Evolutionary conservation across 2,888 invertebrate genomes (phyloP).

Genomic region (Yponomeuta malinellus): DNA sequence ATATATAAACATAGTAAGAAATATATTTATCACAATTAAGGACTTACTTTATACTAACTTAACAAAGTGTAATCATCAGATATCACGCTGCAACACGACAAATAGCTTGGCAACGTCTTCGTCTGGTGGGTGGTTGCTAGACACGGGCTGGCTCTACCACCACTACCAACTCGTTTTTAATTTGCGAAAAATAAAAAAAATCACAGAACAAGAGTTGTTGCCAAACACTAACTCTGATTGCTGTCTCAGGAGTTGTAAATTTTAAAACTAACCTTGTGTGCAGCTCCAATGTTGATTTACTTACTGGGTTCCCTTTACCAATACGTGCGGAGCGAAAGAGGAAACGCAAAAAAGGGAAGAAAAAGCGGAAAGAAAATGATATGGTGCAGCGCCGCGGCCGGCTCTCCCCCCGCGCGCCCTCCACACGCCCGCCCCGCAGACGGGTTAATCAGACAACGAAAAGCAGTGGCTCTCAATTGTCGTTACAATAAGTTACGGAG

Average conservation of each 20-base stretch:
- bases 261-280: neutral
- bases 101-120: too few relatives aligned
- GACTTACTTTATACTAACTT: too few relatives aligned
- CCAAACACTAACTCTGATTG: neutral
- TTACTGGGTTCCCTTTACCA: neutral
- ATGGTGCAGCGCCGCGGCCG: conserved; percentile 39
- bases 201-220: too few relatives aligned
- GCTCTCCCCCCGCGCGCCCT: conserved; percentile 29
- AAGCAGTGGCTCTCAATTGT: conserved; percentile 45
- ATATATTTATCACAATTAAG: too few relatives aligned
- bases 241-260: neutral
- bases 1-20: too few relatives aligned
- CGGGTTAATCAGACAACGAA: conserved; percentile 66
- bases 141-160: too few relatives aligned
- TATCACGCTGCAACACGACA: too few relatives aligned
- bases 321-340: conserved; percentile 22
- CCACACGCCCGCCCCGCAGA: conserved; percentile 38
- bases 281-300: neutral
- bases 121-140: too few relatives aligned
- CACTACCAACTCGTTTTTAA: too few relatives aligned
- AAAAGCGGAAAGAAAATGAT: conserved; percentile 53
- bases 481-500: neutral
- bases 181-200: too few relatives aligned
- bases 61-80: too few relatives aligned
- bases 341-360: conserved; percentile 41